Evolutionary conservation across 2,113 vertebrate species (phyloP), one percentile per base, ranked within the genome.

Genomic region (Columba janthina): DNA sequence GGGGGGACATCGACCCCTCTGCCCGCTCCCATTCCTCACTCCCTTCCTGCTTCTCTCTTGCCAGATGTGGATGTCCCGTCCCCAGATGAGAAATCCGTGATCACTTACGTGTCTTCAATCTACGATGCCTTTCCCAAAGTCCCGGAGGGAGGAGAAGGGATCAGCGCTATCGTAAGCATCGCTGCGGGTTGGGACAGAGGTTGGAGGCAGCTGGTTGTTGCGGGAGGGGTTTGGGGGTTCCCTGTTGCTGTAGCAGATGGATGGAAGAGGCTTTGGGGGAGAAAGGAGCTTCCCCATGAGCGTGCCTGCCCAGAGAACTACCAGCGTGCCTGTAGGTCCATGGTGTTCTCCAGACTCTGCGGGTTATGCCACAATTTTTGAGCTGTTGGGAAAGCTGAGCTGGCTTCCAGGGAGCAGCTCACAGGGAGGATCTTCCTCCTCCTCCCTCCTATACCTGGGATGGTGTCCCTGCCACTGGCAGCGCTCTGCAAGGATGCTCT

Each of bases 111-210:
- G 96, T 99, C 99, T 94, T 99, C 99, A 40, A 99, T 99, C 97
- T 99, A 99, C 7, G 99, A 99, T 98, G 99, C 99, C 97, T 99
- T 99, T 97, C 99, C 99, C 76, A 99, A 99, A 97, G 99, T 99
- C 96, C 99, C 99, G 0, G 99, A 99, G 95, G 99, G 99, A 95
- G 99, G 99, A 97, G 99, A 99, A 90, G 99, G 99, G 96, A 98
- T 99, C 97, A 97, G 97, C 6, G 98, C 99, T 88, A 98, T 99
- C 2, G 99, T 99, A 98, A 94, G 98, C 26, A 2, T 36, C 3
- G 2, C 83, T 22, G 40, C 0, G 5, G 54, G 75, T 53, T 81
- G 77, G 77, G 13, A 4, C 5, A 2, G 56, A 0, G 0, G 0
- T 36, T 12, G 24, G 83, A 40, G 19, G 38, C 34, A 31, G 24